A percentile compares a stretch with the other conserved stretches of the same genome.
phyloP scores from a whole-genome alignment of 2,797 vertebrate species.

The Masticophis lateralis region DNA sequence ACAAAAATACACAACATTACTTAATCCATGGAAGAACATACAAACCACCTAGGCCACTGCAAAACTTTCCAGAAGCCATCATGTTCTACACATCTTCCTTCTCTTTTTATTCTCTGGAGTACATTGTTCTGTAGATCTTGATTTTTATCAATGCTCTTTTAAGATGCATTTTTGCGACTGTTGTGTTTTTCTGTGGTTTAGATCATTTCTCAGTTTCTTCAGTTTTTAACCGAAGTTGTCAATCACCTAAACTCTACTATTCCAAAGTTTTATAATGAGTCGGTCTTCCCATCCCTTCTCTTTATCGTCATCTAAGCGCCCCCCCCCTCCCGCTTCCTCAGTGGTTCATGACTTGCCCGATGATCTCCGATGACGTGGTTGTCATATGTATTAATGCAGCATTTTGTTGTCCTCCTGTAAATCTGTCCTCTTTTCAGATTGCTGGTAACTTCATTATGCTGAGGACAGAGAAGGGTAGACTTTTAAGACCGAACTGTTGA shows the following conservation, averaged over 20 bases:
- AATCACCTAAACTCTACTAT: not conserved
- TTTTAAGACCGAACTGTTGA: constrained; percentile 36
- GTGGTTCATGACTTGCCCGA: not conserved
- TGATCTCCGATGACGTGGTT: not conserved
- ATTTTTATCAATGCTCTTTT: not conserved
- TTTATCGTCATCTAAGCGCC: not conserved
- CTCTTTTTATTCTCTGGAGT: not conserved
- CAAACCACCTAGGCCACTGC: not conserved
- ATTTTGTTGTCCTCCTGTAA: not conserved
- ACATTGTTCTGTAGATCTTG: not conserved
- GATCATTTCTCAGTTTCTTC: not conserved
- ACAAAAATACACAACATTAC: not conserved
- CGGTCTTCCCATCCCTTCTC: not conserved
- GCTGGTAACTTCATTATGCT: constrained; percentile 36
- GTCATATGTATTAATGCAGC: not conserved
- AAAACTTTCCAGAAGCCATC: not conserved
- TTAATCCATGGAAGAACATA: not conserved
- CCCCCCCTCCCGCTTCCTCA: not conserved
- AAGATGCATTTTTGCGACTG: not conserved
- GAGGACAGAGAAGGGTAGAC: constrained; percentile 34
- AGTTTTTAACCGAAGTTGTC: not conserved
- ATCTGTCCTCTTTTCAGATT: not conserved
- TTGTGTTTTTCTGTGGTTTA: not conserved
- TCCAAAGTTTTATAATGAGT: not conserved
- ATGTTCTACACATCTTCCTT: not conserved